Evolutionary conservation across 2,888 invertebrate genomes (phyloP), one percentile per base, ranked within the genome.

Genomic region (Oscheius sp.): DNA sequence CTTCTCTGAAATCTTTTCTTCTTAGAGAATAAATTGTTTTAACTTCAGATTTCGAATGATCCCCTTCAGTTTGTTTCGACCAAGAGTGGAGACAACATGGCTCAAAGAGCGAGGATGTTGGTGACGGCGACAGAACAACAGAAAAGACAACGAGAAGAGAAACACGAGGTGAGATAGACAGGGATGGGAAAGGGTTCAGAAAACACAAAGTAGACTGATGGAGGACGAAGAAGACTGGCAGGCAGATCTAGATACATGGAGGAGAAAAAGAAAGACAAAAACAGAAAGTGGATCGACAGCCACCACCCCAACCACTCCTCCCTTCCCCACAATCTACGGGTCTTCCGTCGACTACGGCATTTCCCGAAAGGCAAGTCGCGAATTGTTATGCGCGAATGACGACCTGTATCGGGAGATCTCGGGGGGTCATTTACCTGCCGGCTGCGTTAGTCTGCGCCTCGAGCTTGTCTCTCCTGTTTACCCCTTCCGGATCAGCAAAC

Each of bases 161-260:
- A 63, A 73, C 47, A 41, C 14, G 59, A 59, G 44, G 59, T 59
- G 22, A 17, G 26, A 9, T 9, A 17, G 20, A 17, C 6, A 9
- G 32, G 8, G 30, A 17, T 12, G n/a, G 20, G n/a, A 26, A 38
- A 28, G 20, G 6, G 12, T 47, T 32, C 30, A 63, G 28, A 33
- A 47, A n/a, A 32, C 45, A 20, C 36, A 28, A 9, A 26, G 36
- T 49, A 33, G 45, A 20, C 17, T n/a, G 4, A 12, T 63, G 32
- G 32, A 49, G 41, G 44, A 28, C 12, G 44, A 59, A 2, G 41
- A 59, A 26, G 41, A 59, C 44, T 77, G 77, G 77, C 72, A 73
- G 47, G 67, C 70, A 4, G 73, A 77, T 67, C 59, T 77, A 67
- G 77, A 77, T 54, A 74, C 75, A 5, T 77, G 77, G 77, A 56